Conservation (phyloP, 2,797 vertebrate genomes). For the Anabas testudineus region DNA sequence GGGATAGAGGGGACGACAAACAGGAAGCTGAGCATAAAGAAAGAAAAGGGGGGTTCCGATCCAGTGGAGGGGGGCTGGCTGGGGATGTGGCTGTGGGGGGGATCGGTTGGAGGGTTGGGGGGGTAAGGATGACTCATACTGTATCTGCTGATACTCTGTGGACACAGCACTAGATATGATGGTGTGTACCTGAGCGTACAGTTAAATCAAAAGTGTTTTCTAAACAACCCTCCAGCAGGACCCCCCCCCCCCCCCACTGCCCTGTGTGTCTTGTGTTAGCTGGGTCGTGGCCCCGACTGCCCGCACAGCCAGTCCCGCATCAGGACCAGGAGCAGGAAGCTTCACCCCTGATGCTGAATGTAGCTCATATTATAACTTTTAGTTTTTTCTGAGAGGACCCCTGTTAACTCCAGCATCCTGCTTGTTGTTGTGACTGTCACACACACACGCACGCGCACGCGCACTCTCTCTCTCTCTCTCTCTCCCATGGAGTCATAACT, state of each 20-base stretch:
- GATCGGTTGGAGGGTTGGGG: conserved; percentile 66
- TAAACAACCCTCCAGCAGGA: no score
- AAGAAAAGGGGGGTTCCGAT: conserved; percentile 14
- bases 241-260: no score
- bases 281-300: neutral
- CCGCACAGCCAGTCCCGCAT: neutral
- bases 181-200: conserved; percentile 22
- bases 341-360: neutral
- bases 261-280: no score
- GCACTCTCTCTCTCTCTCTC: no score
- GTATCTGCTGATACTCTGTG: conserved; percentile 59
- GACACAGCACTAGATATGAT: conserved; percentile 45
- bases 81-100: conserved; percentile 29
- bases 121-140: conserved; percentile 79
- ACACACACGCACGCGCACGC: conserved; percentile 25
- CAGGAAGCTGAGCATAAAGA: conserved; percentile 9
- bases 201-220: conserved; percentile 22
- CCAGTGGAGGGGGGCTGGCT: conserved; percentile 20
- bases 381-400: no score
- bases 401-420: conserved; percentile 45
- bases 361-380: no score
- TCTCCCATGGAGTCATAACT: conserved; percentile 81
- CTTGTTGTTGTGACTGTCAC: conserved; percentile 44
- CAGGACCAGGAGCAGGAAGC: neutral
- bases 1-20: no score